Percentiles rank a stretch among this genome's conserved stretches.
Conservation (phyloP, 2,888 invertebrate species). For the Dicranocentrus wangi region DNA sequence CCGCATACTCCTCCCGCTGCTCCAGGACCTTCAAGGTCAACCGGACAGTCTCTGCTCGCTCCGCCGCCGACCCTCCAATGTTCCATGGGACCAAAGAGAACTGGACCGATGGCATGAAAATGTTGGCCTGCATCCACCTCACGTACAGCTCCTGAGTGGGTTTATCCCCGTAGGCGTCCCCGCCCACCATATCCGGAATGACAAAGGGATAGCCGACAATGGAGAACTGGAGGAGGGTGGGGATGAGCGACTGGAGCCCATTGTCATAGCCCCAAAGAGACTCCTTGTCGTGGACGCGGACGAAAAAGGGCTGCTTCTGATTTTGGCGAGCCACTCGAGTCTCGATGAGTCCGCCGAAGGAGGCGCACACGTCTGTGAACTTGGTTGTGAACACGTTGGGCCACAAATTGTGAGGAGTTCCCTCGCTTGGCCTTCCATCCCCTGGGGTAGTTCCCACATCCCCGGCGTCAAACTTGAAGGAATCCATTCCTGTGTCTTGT, state of each 20-base stretch:
- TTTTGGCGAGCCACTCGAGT: slow-evolving; percentile 82
- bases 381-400: slow-evolving; percentile 64
- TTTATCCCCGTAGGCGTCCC: slow-evolving; percentile 74
- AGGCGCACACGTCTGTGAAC: slow-evolving; percentile 70
- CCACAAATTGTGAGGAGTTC: slow-evolving; percentile 12
- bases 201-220: slow-evolving; percentile 83
- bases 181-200: slow-evolving; percentile 78
- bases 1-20: slow-evolving; percentile 35
- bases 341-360: slow-evolving; percentile 80
- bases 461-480: slow-evolving; percentile 89
- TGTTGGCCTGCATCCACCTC: slow-evolving; percentile 86
- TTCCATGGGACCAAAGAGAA: slow-evolving; percentile 88
- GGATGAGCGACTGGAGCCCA: slow-evolving; percentile 76
- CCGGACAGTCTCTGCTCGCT: no score
- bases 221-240: slow-evolving; percentile 75
- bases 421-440: slow-evolving; percentile 72
- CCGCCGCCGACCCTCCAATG: no score
- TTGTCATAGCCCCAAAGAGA: slow-evolving; percentile 77
- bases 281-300: slow-evolving; percentile 87
- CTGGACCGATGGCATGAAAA: slow-evolving; percentile 86
- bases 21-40: neutral
- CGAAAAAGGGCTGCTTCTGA: slow-evolving; percentile 78
- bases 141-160: slow-evolving; percentile 82
- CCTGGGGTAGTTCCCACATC: slow-evolving; percentile 83
- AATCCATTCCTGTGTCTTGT: slow-evolving; percentile 81